Conservation (phyloP, 37 sponge, comb jelly and placozoan genomes). For the Haliclona indistincta region DNA sequence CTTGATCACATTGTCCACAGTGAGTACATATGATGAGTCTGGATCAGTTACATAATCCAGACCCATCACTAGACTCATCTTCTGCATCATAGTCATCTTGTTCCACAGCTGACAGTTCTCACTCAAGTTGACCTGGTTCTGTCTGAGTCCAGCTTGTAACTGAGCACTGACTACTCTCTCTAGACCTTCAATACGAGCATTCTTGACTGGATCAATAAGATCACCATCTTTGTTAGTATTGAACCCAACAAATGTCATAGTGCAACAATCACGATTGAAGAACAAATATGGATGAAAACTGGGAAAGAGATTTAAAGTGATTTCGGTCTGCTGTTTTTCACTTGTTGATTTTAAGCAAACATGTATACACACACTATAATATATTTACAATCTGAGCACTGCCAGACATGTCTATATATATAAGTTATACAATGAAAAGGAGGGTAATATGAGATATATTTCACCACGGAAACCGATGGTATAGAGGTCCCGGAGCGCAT, state of each 20-base stretch:
- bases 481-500: no score
- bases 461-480: no score
- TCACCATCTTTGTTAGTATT: conserved; percentile 8
- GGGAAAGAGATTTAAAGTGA: no score
- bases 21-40: conserved; percentile 32
- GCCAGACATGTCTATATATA: no score
- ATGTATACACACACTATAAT: no score
- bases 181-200: not conserved
- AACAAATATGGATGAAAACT: conserved; percentile 73
- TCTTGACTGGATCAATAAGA: conserved; percentile 24
- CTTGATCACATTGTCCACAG: conserved; percentile 40
- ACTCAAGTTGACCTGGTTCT: conserved; percentile 37
- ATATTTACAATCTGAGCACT: no score
- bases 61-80: conserved; percentile 48
- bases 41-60: conserved; percentile 12
- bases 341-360: no score
- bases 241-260: conserved; percentile 67
- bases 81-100: conserved; percentile 38
- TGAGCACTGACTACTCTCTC: conserved; percentile 23
- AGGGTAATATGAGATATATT: no score
- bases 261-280: conserved; percentile 44
- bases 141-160: conserved; percentile 19
- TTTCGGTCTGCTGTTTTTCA: no score
- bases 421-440: no score
- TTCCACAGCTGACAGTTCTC: conserved; percentile 57